A percentile compares a stretch with the other conserved stretches of the same genome.
Conservation (phyloP, 2,797 vertebrate species). For the Brotula barbata region DNA sequence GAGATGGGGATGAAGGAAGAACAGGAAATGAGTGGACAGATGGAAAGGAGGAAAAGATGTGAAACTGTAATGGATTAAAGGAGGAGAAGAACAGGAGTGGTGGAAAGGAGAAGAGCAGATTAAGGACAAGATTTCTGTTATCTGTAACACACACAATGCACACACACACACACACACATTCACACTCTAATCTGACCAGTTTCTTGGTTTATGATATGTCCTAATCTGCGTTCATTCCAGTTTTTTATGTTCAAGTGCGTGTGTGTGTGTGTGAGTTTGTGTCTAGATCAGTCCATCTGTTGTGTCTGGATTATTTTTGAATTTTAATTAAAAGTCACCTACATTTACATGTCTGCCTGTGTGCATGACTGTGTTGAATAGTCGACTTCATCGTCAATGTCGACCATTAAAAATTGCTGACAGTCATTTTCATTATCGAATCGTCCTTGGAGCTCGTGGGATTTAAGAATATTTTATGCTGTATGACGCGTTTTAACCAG, state of each 20-base stretch:
- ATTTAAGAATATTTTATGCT: no score
- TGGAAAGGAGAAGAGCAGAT: constrained; percentile 7
- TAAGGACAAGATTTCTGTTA: not conserved
- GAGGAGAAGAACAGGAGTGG: no score
- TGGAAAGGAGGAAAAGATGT: no score
- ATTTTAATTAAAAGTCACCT: constrained; percentile 16
- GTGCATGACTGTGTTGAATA: not conserved
- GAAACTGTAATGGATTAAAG: no score
- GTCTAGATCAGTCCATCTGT: constrained; percentile 4
- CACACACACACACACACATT: not conserved
- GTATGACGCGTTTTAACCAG: no score
- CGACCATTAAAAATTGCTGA: no score
- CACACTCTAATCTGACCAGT: constrained; percentile 32
- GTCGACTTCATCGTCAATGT: no score
- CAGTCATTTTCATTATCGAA: no score
- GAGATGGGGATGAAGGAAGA: no score
- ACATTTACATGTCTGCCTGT: constrained; percentile 1
- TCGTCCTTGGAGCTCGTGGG: no score
- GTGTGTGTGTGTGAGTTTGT: not conserved
- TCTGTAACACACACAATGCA: no score
- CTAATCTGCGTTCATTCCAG: constrained; percentile 51
- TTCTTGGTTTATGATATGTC: constrained; percentile 68
- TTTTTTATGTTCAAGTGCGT: constrained; percentile 12
- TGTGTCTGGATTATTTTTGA: constrained; percentile 19
- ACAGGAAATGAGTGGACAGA: no score